Base-by-base conservation (phyloP, 2,888 invertebrate species). In the Amblyjoppa proteus region DNA sequence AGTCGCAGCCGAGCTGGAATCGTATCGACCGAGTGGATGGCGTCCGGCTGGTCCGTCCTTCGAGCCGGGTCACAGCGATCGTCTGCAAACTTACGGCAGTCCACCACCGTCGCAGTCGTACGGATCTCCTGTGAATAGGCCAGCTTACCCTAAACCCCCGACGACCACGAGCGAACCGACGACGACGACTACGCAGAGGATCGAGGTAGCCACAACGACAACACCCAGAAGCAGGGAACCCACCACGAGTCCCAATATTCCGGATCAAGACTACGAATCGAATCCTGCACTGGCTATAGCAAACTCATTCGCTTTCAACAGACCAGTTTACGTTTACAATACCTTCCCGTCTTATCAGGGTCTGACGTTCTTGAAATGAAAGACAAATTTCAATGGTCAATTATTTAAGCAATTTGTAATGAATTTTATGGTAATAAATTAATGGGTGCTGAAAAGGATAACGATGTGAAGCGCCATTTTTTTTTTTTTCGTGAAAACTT, bases 281-380 rank as follows among this genome's bases (percentile, higher is more conserved):
- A 91, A 90, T 83, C 93, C 93, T 0, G 92, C 93, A 0, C 83
- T 94, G 9, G 94, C 94, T 58, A 89, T 94, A 38, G 94, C 94
- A 20, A 94, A 94, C 87, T 93, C 94, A 9, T 94, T 93, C 84
- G 93, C 93, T 13, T 93, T 94, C 83, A 93, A 93, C 86, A 90
- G 92, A 73, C 94, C 94, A 0, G 90, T 93, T 64, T 94, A 93
- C 85, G 89, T 94, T 6, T 92, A 93, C 88, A 93, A 93, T 81
- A 79, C 90, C 4, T 92, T 89, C 70, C 93, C 93, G 6, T 90
- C 90, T 77, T 84, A 90, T 28, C 88, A 91, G 34, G 84, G 83
- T 68, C 87, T 89, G 58, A 87, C 88, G 0, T 86, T 88, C 56
- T 82, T 89, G 13, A 87, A 88, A 87, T 90, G 68, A 89, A 76